Conservation (phyloP, 2,888 invertebrate species). For the Eutolmus rufibarbis region DNA sequence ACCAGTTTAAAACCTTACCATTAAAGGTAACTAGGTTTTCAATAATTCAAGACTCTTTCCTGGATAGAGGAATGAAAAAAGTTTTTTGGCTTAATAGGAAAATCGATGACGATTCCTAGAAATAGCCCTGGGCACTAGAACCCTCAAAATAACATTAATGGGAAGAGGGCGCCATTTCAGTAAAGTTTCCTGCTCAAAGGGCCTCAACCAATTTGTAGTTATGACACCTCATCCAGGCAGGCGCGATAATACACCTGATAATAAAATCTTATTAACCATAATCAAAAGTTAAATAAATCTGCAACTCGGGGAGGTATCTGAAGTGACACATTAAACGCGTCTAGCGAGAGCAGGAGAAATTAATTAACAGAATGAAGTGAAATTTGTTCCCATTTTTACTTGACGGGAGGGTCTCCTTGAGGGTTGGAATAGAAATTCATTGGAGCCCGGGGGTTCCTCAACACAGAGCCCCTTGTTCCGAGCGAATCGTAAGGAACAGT, state of each 20-base stretch:
- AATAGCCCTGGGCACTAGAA: background rate
- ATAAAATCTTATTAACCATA: slow-evolving; percentile 1
- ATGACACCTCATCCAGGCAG: background rate
- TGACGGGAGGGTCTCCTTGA: background rate
- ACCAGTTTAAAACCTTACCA: too few relatives aligned
- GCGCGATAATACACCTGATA: background rate
- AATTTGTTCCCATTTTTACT: slow-evolving; percentile 18
- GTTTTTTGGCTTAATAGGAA: background rate
- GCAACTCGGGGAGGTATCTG: background rate
- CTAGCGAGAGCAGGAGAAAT: background rate
- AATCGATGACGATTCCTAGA: background rate
- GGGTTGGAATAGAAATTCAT: background rate
- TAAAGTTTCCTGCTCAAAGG: background rate
- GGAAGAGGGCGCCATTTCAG: background rate
- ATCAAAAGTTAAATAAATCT: slow-evolving; percentile 30
- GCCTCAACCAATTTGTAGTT: background rate
- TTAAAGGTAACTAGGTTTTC: background rate
- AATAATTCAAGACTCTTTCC: background rate
- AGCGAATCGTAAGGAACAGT: background rate
- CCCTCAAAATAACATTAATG: background rate
- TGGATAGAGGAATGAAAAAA: background rate
- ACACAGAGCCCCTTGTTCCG: background rate
- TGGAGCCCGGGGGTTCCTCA: background rate
- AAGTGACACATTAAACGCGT: slow-evolving; percentile 26
- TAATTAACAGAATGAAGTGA: slow-evolving; percentile 29